These are phyloP conservation scores for Psephotus haematonotus DNA, from an alignment of 2,113 vertebrate species.

Conservation along the genomic window DNA sequence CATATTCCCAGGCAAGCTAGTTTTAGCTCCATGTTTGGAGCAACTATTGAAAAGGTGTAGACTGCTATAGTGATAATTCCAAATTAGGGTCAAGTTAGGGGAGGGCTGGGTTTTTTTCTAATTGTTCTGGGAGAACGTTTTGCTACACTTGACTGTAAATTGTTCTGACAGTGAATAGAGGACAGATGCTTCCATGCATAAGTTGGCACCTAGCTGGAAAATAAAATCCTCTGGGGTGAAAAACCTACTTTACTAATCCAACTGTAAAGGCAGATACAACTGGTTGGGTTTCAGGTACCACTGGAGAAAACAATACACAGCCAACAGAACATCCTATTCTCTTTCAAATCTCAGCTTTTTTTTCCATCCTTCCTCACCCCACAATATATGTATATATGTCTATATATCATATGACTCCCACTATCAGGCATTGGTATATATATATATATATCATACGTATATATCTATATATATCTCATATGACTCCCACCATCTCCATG, in stretches of 20 bases:
- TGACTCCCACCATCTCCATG: neutral
- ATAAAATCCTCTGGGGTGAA: neutral
- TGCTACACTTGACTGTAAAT: constrained; percentile 7
- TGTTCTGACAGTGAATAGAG: constrained; percentile 27
- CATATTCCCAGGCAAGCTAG: neutral
- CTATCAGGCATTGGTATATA: neutral
- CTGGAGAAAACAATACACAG: neutral
- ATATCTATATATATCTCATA: accelerated
- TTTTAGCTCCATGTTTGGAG: constrained; percentile 18
- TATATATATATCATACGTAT: neutral
- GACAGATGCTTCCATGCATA: neutral
- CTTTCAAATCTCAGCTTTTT: neutral
- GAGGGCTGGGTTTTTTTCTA: neutral
- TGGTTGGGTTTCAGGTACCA: neutral
- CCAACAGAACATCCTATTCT: neutral
- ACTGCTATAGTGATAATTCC: neutral
- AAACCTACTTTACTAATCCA: neutral
- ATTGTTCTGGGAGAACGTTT: constrained; percentile 8
- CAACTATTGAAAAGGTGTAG: constrained; percentile 33
- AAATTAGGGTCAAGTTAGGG: neutral
- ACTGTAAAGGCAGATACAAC: neutral
- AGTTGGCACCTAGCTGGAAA: neutral
- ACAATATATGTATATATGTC: neutral
- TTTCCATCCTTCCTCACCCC: neutral
- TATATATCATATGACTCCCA: neutral